Evolutionary conservation across 2,797 vertebrate species (phyloP).

Genomic region (Delichon dasypus): DNA sequence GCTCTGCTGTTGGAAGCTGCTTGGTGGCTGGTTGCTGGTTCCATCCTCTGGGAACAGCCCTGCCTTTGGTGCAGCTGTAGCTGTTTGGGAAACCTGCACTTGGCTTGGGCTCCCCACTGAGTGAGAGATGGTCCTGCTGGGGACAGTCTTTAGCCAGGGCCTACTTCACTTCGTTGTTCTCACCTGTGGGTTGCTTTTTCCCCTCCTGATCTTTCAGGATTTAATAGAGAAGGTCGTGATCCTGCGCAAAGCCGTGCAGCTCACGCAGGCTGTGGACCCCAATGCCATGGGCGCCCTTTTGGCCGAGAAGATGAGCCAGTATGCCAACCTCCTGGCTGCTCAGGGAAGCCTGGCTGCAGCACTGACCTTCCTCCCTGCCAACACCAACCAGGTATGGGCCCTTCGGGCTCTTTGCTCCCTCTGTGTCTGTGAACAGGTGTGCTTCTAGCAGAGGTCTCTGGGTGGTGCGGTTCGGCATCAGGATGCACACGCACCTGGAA

Average conservation of each 20-base stretch:
- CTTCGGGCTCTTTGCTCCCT: not conserved
- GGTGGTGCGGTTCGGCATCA: rapidly evolving
- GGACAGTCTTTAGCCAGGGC: not conserved
- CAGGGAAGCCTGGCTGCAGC: slow-evolving; percentile 92
- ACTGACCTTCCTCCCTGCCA: slow-evolving; percentile 88
- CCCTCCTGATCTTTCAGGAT: slow-evolving; percentile 77
- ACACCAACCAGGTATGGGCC: slow-evolving; percentile 82
- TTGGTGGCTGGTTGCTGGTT: not conserved
- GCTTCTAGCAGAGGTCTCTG: not conserved
- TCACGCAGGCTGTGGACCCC: slow-evolving; percentile 77
- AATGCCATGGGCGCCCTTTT: slow-evolving; percentile 81
- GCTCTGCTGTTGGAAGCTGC: not conserved
- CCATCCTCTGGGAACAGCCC: rapidly evolving
- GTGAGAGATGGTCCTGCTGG: not conserved
- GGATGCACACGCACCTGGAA: not conserved
- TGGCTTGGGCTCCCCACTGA: rapidly evolving
- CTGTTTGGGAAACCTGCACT: not conserved
- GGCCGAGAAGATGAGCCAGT: slow-evolving; percentile 93
- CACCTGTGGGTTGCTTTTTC: not conserved
- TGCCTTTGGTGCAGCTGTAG: not conserved
- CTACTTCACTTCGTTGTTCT: not conserved
- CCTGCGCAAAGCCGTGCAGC: slow-evolving; percentile 86
- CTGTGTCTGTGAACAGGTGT: not conserved
- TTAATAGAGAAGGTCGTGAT: slow-evolving; percentile 97
- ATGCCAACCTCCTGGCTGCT: slow-evolving; percentile 89